Evolutionary conservation across 2,888 invertebrate genomes (phyloP), one percentile per base, ranked within the genome.

Genomic region (Craniophora ligustri): DNA sequence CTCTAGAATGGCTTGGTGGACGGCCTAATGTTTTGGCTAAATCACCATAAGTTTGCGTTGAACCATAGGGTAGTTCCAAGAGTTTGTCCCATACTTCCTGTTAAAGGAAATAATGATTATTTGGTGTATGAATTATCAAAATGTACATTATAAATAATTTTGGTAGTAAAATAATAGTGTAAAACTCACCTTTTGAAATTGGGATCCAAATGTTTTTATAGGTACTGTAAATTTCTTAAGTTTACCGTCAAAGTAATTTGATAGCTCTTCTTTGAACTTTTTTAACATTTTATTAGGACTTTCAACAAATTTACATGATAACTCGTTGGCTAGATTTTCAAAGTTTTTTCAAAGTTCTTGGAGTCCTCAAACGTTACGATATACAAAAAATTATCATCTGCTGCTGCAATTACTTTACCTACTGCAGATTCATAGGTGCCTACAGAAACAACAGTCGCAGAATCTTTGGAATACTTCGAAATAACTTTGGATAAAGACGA

Each of bases 61-160:
- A 76, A 13, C 87, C 92, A 82, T 87, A 93, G 2, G 87, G 87
- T 34, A 92, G 32, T 50, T 86, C 82, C 30, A 76, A 38, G 3
- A 94, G 79, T 51, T 88, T 84, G 8, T 79, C 63, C 93, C 93
- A 94, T 3, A 91, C 90, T 50, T 84, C 81, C 92, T 93, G 69
- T 45, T 66, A 73, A 48, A 49, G 36, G 32, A 5, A 11, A 26
- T n/a, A 16, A 41, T 35, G 11, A 28, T 14, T n/a, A 36, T 21
- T 36, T 3, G 10, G 4, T 15, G 2, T 0, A 10, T 2, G 2
- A 31, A 8, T 1, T 10, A 15, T 6, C 15, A 15, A 10, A 31
- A 8, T 16, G 4, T 34, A 18, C 6, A 8, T 18, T 30, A 30
- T 13, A 10, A 32, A 32, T 10, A 16, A 2, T 10, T 10, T 16